phyloP scores from a whole-genome alignment of 2,113 vertebrate species.

The Tychaedon coryphoeus region DNA sequence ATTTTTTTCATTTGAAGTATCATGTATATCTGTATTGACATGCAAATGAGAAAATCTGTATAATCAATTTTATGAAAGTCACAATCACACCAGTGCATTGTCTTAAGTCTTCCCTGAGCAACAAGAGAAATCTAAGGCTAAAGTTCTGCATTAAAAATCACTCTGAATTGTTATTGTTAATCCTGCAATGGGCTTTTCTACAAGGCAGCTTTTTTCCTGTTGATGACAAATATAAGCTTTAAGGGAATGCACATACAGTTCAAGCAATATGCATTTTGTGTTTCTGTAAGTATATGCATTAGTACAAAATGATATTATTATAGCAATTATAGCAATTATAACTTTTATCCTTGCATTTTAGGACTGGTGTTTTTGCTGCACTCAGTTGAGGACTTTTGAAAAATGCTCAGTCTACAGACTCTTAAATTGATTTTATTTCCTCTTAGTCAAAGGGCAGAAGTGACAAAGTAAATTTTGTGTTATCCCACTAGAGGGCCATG shows the following conservation, averaged over 20 bases:
- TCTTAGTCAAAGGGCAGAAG: neutral
- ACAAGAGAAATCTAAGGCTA: neutral
- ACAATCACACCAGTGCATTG: neutral
- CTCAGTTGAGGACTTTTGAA: neutral
- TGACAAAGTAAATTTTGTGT: neutral
- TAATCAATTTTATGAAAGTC: neutral
- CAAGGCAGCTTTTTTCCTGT: neutral
- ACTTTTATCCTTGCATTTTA: neutral
- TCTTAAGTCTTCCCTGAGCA: neutral
- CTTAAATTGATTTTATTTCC: neutral
- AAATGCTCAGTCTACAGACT: neutral
- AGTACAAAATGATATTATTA: slow-evolving; percentile 5
- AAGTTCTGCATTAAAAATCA: slow-evolving; percentile 12
- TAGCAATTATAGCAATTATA: neutral
- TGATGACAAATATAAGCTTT: neutral
- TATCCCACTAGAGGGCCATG: slow-evolving; percentile 41
- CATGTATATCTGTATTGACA: neutral
- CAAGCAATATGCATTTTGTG: neutral
- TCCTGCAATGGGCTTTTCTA: neutral
- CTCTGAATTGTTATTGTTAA: neutral
- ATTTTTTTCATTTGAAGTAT: neutral
- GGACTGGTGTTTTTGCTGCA: neutral
- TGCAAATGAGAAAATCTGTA: slow-evolving; percentile 7
- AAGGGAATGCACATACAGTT: neutral
- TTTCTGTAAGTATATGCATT: neutral